Evolutionary conservation across 1,140 invertebrate genomes (phyloP), one percentile per base, ranked within the genome.

Genomic region (Sycophila sp.): DNA sequence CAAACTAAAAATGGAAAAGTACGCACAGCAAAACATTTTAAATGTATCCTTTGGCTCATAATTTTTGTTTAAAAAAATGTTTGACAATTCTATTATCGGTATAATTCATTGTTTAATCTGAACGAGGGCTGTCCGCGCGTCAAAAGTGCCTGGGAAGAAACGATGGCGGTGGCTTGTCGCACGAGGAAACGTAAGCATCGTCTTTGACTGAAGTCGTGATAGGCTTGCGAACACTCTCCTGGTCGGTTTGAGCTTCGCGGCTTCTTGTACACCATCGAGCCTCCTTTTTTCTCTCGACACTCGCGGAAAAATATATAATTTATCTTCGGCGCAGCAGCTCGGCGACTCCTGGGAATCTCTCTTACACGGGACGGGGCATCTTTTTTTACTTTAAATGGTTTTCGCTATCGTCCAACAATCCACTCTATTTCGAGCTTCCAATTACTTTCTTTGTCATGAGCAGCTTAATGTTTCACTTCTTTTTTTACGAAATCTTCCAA

Each of bases 111-210:
- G n/a, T n/a, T n/a, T n/a, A n/a, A n/a, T n/a, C n/a, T n/a, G n/a
- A n/a, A n/a, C n/a, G n/a, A n/a, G n/a, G n/a, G 28, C 15, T 5
- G 19, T 11, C 17, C 15, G n/a, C 17, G 24, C 22, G 6, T 53
- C 17, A 24, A 69, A 55, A 49, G 40, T 64, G 62, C 26, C 62
- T 55, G 30, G 64, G 59, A 55, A 11, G 45, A 63, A 56, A 30
- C 53, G 32, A 17, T 30, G 5, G 49, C 19, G 47, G 11, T 19
- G 17, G 22, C 19, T n/a, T n/a, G 2, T 8, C 13, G 6, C 53
- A 56, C 30, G 53, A 56, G 34, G 28, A 56, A 56, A 56, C 53
- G 53, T 56, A 30, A 56, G 30, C 30, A 30, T 30, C 34, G 19
- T 56, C 28, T 56, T 22, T 30, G n/a, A 3, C 15, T 11, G n/a